phyloP scores from a whole-genome alignment of 2,888 invertebrate genomes.

The Peribatodes rhomboidaria region DNA sequence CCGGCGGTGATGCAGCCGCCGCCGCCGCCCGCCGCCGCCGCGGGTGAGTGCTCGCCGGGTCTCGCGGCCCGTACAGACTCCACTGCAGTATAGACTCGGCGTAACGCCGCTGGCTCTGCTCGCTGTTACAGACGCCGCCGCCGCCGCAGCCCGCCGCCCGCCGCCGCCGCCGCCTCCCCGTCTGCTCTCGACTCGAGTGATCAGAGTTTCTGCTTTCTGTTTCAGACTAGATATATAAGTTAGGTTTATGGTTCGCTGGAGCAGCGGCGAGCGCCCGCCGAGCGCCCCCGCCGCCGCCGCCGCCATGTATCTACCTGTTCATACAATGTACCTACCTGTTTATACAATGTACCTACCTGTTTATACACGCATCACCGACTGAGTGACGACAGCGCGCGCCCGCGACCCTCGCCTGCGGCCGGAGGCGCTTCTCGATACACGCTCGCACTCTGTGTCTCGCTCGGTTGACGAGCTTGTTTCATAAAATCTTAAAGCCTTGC shows the following conservation, averaged over 20 bases:
- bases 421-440: background rate
- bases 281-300: conserved; percentile 54
- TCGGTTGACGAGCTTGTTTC: no score
- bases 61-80: conserved; percentile 39
- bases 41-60: conserved; percentile 29
- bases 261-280: conserved; percentile 55
- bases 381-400: conserved; percentile 42
- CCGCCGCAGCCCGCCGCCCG: conserved; percentile 39
- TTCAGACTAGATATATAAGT: conserved; percentile 85
- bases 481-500: no score
- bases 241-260: conserved; percentile 71
- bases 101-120: conserved; percentile 54
- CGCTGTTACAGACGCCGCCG: conserved; percentile 55
- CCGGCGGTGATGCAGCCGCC: conserved; percentile 23
- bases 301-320: conserved; percentile 70
- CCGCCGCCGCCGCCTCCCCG: conserved; percentile 43
- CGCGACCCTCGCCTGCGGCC: conserved; percentile 11
- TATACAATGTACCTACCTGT: conserved; percentile 10
- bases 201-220: conserved; percentile 84
- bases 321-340: conserved; percentile 46
- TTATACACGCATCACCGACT: conserved; percentile 53
- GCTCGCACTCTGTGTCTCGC: background rate
- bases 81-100: conserved; percentile 34
- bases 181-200: conserved; percentile 67
- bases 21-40: conserved; percentile 20